A percentile compares a stretch with the other conserved stretches of the same genome.
These are phyloP conservation scores for Rhinoptilus africanus DNA, from an alignment of 2,113 vertebrate genomes.

Conservation along the genomic window DNA sequence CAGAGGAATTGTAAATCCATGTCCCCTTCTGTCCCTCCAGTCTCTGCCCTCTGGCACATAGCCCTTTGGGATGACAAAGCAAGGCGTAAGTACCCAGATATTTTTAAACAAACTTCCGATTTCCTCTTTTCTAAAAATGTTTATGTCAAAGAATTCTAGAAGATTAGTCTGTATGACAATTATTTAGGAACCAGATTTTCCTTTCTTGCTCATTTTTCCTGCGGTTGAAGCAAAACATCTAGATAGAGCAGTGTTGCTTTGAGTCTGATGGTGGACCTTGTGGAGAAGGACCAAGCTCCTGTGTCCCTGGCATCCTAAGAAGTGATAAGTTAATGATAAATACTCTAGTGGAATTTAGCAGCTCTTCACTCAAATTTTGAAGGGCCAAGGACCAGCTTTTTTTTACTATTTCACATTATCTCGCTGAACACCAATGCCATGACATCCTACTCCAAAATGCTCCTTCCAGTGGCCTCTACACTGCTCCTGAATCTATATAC, in stretches of 20 bases:
- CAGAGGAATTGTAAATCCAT: background rate
- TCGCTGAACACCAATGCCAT: background rate
- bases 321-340: background rate
- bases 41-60: background rate
- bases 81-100: rapidly evolving
- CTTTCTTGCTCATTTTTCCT: background rate
- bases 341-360: background rate
- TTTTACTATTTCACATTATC: background rate
- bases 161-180: background rate
- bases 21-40: background rate
- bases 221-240: background rate
- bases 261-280: background rate
- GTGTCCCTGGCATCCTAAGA: background rate
- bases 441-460: background rate
- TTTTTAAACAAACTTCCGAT: background rate
- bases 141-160: background rate
- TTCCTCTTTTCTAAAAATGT: background rate
- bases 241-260: background rate
- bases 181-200: background rate
- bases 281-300: background rate
- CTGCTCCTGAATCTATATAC: background rate
- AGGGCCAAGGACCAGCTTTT: background rate
- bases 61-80: background rate
- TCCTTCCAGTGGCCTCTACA: background rate
- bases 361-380: background rate